Base-by-base conservation (phyloP, 2,113 vertebrate species). In the Pygoscelis antarcticus region DNA sequence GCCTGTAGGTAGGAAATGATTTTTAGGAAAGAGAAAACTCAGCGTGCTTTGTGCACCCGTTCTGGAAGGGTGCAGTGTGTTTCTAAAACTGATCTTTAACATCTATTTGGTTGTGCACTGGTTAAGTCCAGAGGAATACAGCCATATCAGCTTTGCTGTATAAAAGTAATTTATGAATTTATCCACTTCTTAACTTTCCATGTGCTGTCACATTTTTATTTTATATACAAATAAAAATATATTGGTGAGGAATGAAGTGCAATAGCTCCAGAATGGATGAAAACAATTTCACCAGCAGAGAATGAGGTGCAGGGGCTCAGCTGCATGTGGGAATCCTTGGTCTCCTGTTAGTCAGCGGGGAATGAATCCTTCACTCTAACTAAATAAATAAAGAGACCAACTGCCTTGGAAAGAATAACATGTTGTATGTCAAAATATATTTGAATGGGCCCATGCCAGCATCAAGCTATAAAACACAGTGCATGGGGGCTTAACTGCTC, bases 191-290 rank as follows among this genome's bases (percentile, higher is more conserved):
- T 89, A 93, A 89, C 83, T 90, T 92, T 36, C 90, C 80, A 40
- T 82, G 86, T 71, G 83, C 89, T 97, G 89, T 84, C 94, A 95
- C 52, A 87, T 71, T 93, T 93, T 95, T 93, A 94, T 96, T 97
- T 97, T 93, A 93, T 94, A 90, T 62, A 87, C 87, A 94, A 96
- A 96, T 96, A 96, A 96, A 97, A 96, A 91, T 86, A 83, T 83
- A 90, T 90, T 89, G 95, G 88, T 84, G 68, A 90, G 85, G 92
- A 94, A 93, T 95, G 94, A 87, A 83, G 83, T 55, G 93, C 83
- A 77, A 55, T 90, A 86, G 90, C 90, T 81, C 46, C 5, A 44
- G 79, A 81, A 95, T 78, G 79, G 94, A 94, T 95, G 92, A 89
- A 94, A 95, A 86, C 95, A 95, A 86, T 96, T 84, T 91, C 85